phyloP scores from a whole-genome alignment of 2,797 vertebrate genomes.

The Anguilla megastoma region DNA sequence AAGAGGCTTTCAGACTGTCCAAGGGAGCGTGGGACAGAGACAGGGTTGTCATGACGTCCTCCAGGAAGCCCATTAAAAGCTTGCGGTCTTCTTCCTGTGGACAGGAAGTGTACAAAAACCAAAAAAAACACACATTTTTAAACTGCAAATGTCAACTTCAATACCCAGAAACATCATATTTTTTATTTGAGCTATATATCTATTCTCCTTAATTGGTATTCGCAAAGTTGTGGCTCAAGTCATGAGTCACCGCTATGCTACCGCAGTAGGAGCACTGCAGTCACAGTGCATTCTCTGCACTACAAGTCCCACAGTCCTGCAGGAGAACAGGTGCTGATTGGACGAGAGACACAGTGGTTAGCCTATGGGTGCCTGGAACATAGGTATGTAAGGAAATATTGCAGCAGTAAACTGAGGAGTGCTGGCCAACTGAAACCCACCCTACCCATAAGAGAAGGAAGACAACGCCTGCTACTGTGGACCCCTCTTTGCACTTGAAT shows the following conservation, averaged over 20 bases:
- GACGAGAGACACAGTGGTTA: not conserved
- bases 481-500: not conserved
- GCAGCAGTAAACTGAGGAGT: not conserved
- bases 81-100: slow-evolving; percentile 95
- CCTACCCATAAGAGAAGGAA: not conserved
- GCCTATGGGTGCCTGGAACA: not conserved
- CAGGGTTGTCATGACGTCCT: slow-evolving; percentile 97
- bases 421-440: not conserved
- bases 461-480: not conserved
- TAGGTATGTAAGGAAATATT: not conserved
- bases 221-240: not conserved
- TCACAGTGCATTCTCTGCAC: not conserved
- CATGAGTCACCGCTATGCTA: not conserved
- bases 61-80: slow-evolving; percentile 92
- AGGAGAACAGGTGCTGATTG: not conserved
- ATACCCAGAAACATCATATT: not conserved
- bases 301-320: not conserved
- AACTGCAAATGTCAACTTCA: not conserved
- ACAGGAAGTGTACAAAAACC: not conserved
- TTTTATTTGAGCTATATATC: not conserved
- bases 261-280: not conserved
- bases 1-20: slow-evolving; percentile 95
- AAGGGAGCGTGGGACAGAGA: slow-evolving; percentile 94
- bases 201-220: not conserved
- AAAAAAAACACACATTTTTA: not conserved